These are phyloP conservation scores for Neotragus moschatus DNA, from an alignment of 2,113 vertebrate species.

Conservation along the genomic window DNA sequence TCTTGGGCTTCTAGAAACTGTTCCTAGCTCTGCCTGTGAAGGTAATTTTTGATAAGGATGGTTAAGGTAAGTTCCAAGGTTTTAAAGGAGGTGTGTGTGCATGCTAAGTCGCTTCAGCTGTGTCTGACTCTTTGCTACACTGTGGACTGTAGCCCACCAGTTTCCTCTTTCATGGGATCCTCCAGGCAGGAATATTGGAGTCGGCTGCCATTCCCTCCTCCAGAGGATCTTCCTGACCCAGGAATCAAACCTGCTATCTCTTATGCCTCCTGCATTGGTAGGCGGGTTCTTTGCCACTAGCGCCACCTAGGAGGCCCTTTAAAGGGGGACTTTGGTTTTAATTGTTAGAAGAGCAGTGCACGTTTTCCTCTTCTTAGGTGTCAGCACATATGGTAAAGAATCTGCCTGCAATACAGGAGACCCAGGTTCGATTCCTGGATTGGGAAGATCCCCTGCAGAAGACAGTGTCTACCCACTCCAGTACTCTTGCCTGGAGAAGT, in stretches of 20 bases:
- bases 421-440: background rate
- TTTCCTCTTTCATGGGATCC: background rate
- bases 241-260: background rate
- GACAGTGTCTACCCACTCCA: background rate
- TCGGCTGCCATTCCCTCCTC: background rate
- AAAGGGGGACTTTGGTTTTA: background rate
- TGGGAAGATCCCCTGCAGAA: background rate
- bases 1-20: background rate
- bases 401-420: background rate
- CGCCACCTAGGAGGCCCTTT: background rate
- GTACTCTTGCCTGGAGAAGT: background rate
- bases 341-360: background rate
- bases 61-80: background rate
- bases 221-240: background rate
- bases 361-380: background rate
- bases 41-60: background rate
- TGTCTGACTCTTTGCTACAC: background rate
- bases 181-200: background rate
- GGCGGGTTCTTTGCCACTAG: background rate
- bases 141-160: background rate
- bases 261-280: background rate
- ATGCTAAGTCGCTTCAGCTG: background rate
- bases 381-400: background rate
- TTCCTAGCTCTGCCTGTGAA: background rate
- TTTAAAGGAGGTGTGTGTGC: background rate